Evolutionary conservation across 2,888 invertebrate species (phyloP), one percentile per base, ranked within the genome.

Genomic region (Desoria tigrina): DNA sequence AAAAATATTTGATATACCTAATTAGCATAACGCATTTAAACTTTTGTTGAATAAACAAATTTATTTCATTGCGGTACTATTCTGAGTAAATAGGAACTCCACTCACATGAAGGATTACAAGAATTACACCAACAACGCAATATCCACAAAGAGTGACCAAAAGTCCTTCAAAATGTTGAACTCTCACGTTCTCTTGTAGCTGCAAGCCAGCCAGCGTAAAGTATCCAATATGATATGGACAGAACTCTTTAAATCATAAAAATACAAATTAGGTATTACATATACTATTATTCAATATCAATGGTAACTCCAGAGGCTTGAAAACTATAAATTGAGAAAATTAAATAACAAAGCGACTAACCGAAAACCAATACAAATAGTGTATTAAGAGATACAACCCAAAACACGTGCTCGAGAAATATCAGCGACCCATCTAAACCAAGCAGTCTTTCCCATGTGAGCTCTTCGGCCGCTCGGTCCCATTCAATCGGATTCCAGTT

Each of bases 401-500:
- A 99, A 80, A 99, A 97, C 0, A 99, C 97, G 83, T 99, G 98
- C 80, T 99, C 99, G 61, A 99, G 81, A 79, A 99, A 99, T 55
- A 96, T 90, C 77, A 98, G 86, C 0, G 97, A 97, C 0, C 98
- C 98, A 81, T 99, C 98, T 11, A 99, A 82, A 0, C 98, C 98
- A 1, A 99, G 84, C 6, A 99, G 83, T 72, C 96, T 86, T 79
- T 99, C 98, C 99, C 99, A 99, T 0, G 98, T 99, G 27, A 99
- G 82, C 80, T 99, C 99, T 79, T 97, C 99, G 14, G 93, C 94
- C 0, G 95, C 95, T 71, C 96, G 84, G 79, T 98, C 97, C 96
- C 96, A 98, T 79, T 97, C 97, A 86, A 97, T 94, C 0, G 95
- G 96, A 81, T 97, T 97, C 95, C 97, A 97, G 78, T 95, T 95